These are phyloP conservation scores for Sicus ferrugineus DNA, from an alignment of 2,888 invertebrate species.

Conservation along the genomic window DNA sequence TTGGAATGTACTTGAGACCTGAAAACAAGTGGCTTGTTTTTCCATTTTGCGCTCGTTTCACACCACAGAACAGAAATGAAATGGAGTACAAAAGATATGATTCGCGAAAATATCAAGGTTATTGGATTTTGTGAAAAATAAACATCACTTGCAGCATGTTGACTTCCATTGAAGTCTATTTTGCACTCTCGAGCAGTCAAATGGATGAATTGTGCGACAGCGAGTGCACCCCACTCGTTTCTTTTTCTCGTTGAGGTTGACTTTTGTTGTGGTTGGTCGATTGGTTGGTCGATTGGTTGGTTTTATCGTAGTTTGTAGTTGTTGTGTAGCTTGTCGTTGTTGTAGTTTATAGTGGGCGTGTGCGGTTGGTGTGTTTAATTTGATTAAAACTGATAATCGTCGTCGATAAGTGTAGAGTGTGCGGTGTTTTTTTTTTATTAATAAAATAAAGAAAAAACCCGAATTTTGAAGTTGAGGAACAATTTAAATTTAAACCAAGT, in stretches of 20 bases:
- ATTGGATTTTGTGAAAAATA: background rate
- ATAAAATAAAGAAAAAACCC: no score
- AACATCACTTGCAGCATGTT: background rate
- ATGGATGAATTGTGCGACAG: background rate
- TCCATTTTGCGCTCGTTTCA: no score
- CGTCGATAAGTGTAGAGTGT: background rate
- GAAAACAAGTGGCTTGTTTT: no score
- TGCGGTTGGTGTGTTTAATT: conserved; percentile 26
- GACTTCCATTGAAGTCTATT: background rate
- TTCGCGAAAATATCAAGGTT: background rate
- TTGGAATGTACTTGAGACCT: no score
- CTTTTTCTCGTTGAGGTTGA: background rate
- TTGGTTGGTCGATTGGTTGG: no score
- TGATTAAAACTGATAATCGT: conserved; percentile 21
- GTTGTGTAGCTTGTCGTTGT: background rate
- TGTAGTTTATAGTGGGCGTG: conserved; percentile 20
- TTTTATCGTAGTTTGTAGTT: background rate
- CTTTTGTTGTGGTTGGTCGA: background rate
- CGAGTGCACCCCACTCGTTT: background rate
- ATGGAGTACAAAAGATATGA: no score
- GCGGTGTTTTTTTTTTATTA: no score
- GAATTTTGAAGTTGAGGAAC: background rate
- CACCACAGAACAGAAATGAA: no score
- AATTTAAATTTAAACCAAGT: background rate
- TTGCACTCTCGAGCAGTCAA: background rate